These are phyloP conservation scores for Sciurus carolinensis DNA, from an alignment of 2,797 vertebrate species.

Conservation along the genomic window DNA sequence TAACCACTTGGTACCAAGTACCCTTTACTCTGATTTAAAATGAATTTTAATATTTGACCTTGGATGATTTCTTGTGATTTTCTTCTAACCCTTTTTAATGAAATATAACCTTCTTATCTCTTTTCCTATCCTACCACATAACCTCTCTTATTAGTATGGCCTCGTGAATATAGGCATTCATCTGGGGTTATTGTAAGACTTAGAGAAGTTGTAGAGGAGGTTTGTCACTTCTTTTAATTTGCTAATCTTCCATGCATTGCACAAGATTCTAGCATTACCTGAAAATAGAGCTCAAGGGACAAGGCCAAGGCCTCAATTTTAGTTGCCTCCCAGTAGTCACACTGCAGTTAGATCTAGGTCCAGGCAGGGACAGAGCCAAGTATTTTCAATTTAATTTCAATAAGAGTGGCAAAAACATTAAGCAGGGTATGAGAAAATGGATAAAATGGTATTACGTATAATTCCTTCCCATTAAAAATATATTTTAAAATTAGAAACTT, in stretches of 20 bases:
- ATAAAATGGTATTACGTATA: conserved; percentile 66
- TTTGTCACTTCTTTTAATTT: conserved; percentile 87
- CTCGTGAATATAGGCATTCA: conserved; percentile 50
- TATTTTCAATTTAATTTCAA: conserved; percentile 88
- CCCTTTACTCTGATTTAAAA: conserved; percentile 53
- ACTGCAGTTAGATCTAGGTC: conserved; percentile 82
- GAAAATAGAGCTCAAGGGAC: conserved; percentile 85
- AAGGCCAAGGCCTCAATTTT: conserved; percentile 89
- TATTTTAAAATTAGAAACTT: conserved; percentile 46
- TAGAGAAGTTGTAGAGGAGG: conserved; percentile 77
- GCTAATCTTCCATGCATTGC: conserved; percentile 85
- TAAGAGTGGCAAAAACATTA: conserved; percentile 82
- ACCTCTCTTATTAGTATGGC: conserved; percentile 61
- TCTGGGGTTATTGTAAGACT: conserved; percentile 83
- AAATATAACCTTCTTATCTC: conserved; percentile 61
- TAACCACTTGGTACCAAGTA: not conserved
- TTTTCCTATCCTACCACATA: conserved; percentile 53
- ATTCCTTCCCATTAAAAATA: conserved; percentile 35
- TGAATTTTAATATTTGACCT: conserved; percentile 63
- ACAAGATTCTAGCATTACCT: conserved; percentile 84
- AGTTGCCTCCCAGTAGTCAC: conserved; percentile 82
- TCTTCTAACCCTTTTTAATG: conserved; percentile 61
- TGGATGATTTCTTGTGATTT: conserved; percentile 64
- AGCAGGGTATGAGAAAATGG: conserved; percentile 58
- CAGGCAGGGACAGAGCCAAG: conserved; percentile 83